Evolutionary conservation across 2,797 vertebrate genomes (phyloP), one percentile per base, ranked within the genome.

Genomic region (Xyrichtys novacula): DNA sequence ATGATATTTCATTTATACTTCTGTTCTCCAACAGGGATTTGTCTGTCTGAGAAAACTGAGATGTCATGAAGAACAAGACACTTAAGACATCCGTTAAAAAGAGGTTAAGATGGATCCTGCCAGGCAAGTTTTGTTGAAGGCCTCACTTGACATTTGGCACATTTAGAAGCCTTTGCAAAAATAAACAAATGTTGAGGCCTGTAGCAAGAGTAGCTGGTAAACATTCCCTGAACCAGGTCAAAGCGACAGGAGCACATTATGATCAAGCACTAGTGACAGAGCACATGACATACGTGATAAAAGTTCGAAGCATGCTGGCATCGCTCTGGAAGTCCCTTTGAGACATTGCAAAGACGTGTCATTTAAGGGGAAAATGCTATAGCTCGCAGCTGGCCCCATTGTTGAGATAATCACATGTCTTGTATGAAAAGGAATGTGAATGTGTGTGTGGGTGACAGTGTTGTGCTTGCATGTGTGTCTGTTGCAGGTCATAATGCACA

Each of bases 201-300:
- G 15, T 19, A 50, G 9, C 15, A 52, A 2, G 5, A 71, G 15
- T 52, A 7, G 22, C 11, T 19, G 36, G 26, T 7, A 53, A 61
- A 58, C 7, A 19, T 23, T 26, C 56, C 25, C 14, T 20, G 38
- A 9, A 58, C 31, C 31, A 61, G 46, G 46, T 65, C 49, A 40
- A 31, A 43, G 40, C 53, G 44, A 54, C 34, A 57, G 20, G 8
- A 28, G 28, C 6, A 42, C 34, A 29, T 67, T 34, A 42, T 49
- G 29, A 58, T 60, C 36, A 53, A 44, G n/a, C 10, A 59, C 6
- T 26, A 31, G n/a, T 49, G 40, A 74, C 53, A 61, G 12, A 65
- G 40, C 43, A 65, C 48, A 62, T 56, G 55, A 68, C 19, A 59
- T 42, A 46, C 8, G 42, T 20, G 20, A 65, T 57, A 61, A 54